Evolutionary conservation across 2,888 invertebrate species (phyloP), one percentile per base, ranked within the genome.

Genomic region (Ametastegia equiseti): DNA sequence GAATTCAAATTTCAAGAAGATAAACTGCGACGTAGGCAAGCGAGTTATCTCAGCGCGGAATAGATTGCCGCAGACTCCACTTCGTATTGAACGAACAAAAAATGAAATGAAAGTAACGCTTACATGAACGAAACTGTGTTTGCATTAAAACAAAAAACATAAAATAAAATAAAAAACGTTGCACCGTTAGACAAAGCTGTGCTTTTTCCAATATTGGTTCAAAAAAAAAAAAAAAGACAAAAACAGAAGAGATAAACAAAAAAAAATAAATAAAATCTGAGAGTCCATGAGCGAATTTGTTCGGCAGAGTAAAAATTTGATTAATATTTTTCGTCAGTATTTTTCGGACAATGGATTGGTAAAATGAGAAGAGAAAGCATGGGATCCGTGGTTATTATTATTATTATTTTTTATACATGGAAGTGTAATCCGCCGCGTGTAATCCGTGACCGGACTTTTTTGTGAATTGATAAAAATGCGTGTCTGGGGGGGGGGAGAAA

Each of bases 1-100:
- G 71, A 71, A 71, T 71, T 71, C 27, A 47, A 71, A 71, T 71
- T 71, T n/a, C 6, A 27, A 30, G 42, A 71, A 71, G 19, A 23
- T 67, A 67, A 67, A 60, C 60, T 30, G 60, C 60, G 13, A 15
- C 15, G 27, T 15, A 27, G 60, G 27, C 57, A n/a, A n/a, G 27
- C 30, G 27, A 60, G 15, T 27, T 6, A 19, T 60, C 4, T 15
- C 5, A 60, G n/a, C n/a, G n/a, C 30, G 30, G 60, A 60, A 60
- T 30, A 11, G 30, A 60, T 4, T 60, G n/a, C n/a, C n/a, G n/a
- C n/a, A n/a, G 30, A 60, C 30, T 60, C 19, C 19, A 67, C 9
- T 67, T 39, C 1, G 3, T 54, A 9, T 9, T 9, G 23, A 54
- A 54, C 54, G 7, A 3, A 7, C 54, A 6, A 23, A 19, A 54